Conservation (phyloP, 1,140 invertebrate genomes). For the Pygmarrhopalites habei region DNA sequence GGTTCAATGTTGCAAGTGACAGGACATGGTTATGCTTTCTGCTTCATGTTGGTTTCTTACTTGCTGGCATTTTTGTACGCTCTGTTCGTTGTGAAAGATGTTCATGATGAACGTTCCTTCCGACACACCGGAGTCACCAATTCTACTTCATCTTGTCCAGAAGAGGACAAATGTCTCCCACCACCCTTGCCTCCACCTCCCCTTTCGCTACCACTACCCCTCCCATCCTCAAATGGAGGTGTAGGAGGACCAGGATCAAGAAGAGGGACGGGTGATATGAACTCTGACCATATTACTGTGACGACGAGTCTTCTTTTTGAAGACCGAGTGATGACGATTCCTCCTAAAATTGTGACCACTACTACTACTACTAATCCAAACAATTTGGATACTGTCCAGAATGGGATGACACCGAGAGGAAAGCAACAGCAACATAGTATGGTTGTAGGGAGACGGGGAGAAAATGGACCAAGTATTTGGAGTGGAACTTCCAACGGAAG, state of each 20-base stretch:
- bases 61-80: slow-evolving; percentile 44
- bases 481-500: background rate
- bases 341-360: too few species aligned
- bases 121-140: background rate
- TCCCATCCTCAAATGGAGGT: too few species aligned
- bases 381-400: too few species aligned
- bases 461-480: background rate
- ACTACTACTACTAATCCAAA: too few species aligned
- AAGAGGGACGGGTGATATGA: background rate
- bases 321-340: too few species aligned
- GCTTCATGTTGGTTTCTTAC: slow-evolving; percentile 42
- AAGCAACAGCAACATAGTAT: too few species aligned
- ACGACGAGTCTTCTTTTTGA: background rate
- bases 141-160: too few species aligned
- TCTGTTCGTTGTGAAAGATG: slow-evolving; percentile 41
- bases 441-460: background rate
- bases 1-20: slow-evolving; percentile 44
- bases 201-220: background rate
- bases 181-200: background rate
- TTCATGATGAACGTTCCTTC: slow-evolving; percentile 21
- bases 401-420: too few species aligned
- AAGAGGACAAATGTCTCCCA: background rate
- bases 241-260: too few species aligned
- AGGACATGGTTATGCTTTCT: slow-evolving; percentile 42
- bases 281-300: background rate